These are phyloP conservation scores for Syrista parreyssii DNA, from an alignment of 2,888 invertebrate species.

Conservation along the genomic window DNA sequence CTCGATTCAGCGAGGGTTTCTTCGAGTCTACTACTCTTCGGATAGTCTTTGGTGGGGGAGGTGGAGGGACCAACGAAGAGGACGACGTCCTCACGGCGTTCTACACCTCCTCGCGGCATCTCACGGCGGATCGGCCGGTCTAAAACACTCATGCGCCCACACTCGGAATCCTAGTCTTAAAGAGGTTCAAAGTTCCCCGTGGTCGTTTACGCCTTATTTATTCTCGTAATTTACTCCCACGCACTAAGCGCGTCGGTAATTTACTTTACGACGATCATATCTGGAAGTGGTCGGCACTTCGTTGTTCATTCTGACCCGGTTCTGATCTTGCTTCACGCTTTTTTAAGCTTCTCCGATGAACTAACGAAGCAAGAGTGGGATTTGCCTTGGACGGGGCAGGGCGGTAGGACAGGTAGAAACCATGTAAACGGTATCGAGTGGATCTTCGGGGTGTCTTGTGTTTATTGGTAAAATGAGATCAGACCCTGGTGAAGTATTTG, in stretches of 20 bases:
- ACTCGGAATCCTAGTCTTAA: slow-evolving; percentile 49
- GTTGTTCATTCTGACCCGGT: too few species aligned
- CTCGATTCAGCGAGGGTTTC: neutral
- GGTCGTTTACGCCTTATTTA: slow-evolving; percentile 57
- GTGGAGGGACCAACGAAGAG: neutral
- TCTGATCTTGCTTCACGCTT: too few species aligned
- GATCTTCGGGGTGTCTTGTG: too few species aligned
- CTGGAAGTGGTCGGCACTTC: slow-evolving; percentile 40
- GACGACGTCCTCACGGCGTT: too few species aligned
- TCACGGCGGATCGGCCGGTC: slow-evolving; percentile 3
- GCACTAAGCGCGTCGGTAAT: slow-evolving; percentile 45
- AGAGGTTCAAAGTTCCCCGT: slow-evolving; percentile 51
- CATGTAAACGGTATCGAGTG: too few species aligned
- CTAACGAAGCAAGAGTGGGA: too few species aligned
- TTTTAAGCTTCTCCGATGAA: too few species aligned
- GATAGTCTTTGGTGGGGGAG: neutral
- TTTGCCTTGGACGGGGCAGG: too few species aligned
- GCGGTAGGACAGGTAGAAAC: too few species aligned
- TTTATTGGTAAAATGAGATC: too few species aligned
- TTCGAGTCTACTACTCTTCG: neutral
- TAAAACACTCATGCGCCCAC: slow-evolving; percentile 42
- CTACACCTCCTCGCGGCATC: too few species aligned
- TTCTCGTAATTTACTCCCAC: slow-evolving; percentile 60
- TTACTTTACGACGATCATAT: slow-evolving; percentile 57
- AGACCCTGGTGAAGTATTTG: too few species aligned